These are phyloP conservation scores for Hirtodrosophila duncani DNA, from an alignment of 2,888 invertebrate genomes.

Conservation along the genomic window DNA sequence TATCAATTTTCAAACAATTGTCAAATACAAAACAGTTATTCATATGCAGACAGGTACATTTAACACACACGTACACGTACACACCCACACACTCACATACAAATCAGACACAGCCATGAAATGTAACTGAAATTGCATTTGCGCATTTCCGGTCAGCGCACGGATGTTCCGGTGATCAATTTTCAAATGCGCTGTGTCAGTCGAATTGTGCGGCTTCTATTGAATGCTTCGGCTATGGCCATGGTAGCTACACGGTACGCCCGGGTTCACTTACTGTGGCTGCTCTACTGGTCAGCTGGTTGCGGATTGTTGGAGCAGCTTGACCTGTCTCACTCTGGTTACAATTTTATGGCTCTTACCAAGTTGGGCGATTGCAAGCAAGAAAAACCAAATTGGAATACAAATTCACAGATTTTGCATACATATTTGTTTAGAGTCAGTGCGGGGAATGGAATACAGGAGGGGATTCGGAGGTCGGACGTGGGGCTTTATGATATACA, in stretches of 20 bases:
- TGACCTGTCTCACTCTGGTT: conserved; percentile 45
- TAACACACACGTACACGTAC: background rate
- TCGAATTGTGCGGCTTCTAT: conserved; percentile 30
- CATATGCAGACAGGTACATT: conserved; percentile 26
- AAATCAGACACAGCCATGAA: conserved; percentile 6
- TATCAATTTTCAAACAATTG: conserved; percentile 29
- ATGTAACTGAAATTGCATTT: conserved; percentile 59
- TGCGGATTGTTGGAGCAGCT: conserved; percentile 11
- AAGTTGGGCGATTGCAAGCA: conserved; percentile 22
- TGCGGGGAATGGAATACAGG: no score
- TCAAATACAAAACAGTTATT: conserved; percentile 44
- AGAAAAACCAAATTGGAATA: conserved; percentile 60
- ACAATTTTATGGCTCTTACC: conserved; percentile 34
- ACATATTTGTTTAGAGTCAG: conserved; percentile 53
- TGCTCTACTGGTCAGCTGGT: conserved; percentile 6
- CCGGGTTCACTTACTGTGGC: background rate
- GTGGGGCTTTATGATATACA: no score
- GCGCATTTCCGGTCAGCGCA: conserved; percentile 69
- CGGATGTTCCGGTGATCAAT: conserved; percentile 72
- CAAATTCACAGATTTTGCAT: conserved; percentile 62
- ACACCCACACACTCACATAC: conserved; percentile 7
- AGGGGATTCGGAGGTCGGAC: no score
- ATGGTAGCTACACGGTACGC: background rate
- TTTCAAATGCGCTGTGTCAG: conserved; percentile 69
- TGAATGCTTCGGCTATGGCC: no score